phyloP scores from a whole-genome alignment of 2,797 vertebrate species.

The Labroides dimidiatus region DNA sequence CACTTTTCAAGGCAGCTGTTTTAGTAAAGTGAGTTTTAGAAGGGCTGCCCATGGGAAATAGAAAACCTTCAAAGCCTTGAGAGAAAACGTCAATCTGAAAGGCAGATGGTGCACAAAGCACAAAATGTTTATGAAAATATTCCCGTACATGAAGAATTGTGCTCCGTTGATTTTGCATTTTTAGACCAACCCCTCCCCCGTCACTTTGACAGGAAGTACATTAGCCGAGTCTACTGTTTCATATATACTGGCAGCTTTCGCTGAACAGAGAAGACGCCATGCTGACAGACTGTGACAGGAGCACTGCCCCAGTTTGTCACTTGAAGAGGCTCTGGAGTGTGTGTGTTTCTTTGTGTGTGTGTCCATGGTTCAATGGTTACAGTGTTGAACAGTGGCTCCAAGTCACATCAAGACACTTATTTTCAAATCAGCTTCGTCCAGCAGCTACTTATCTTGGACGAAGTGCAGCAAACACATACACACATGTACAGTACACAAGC shows the following conservation, averaged over 20 bases:
- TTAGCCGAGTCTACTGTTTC: conserved; percentile 64
- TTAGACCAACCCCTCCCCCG: conserved; percentile 6
- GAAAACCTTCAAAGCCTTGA: conserved; percentile 38
- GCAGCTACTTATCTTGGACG: conserved; percentile 52
- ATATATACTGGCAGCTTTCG: conserved; percentile 51
- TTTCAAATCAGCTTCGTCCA: conserved; percentile 68
- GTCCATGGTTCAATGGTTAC: conserved; percentile 53
- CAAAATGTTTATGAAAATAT: conserved; percentile 37
- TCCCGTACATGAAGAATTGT: conserved; percentile 31
- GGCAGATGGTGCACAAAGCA: conserved; percentile 12
- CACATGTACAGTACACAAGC: not conserved
- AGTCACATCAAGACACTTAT: conserved; percentile 68
- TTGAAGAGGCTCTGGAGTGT: conserved; percentile 55
- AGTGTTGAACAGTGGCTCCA: conserved; percentile 69
- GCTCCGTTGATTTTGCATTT: conserved; percentile 29
- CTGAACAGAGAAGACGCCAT: conserved; percentile 59
- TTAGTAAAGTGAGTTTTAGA: conserved; percentile 20
- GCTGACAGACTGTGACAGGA: conserved; percentile 72
- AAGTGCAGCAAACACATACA: conserved; percentile 31
- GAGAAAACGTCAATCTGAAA: conserved; percentile 16
- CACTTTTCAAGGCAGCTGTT: conserved; percentile 26
- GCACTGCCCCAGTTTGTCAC: conserved; percentile 73
- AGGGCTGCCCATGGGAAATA: conserved; percentile 34
- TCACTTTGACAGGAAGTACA: conserved; percentile 37
- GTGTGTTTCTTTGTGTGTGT: conserved; percentile 36